Base-by-base conservation (phyloP, 2,797 vertebrate species). In the Syndactyla subalaris region DNA sequence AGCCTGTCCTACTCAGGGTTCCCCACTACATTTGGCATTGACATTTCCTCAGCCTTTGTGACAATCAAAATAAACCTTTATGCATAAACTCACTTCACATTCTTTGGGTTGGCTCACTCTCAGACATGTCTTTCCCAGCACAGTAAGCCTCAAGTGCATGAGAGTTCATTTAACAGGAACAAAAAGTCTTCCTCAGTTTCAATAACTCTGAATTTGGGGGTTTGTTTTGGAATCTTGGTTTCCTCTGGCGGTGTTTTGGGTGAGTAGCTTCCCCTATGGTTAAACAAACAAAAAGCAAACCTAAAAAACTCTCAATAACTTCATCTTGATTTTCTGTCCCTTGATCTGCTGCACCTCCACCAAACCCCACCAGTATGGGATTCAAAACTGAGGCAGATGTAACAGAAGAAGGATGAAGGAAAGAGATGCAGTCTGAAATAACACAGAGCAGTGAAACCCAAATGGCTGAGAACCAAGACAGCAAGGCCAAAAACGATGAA, bases 111-210 rank as follows among this genome's bases (percentile, higher is more conserved):
- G 23, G 14, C 57, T 80, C n/a, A 29, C 20, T 43, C 32, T 48
- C 48, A 67, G 39, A 26, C 14, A 14, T 0, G 0, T 39, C 32
- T 65, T 77, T 73, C 45, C 45, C 39, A 91, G 10, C 14, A 51
- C 2, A 1, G 0, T 11, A 59, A 77, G 10, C 16, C 6, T 58
- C 14, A 20, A 3, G 10, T 23, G 20, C 32, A 51, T 45, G 20
- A 63, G 26, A 49, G 36, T 48, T 51, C 19, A 30, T 38, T 55
- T 48, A 46, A 43, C 77, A 71, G 14, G 32, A 7, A 48, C 14
- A 55, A 79, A 76, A 73, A 36, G 3, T 14, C 9, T 65, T 77
- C 12, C 22, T 68, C 5, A 3, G 26, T 54, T 85, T 72, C n/a
- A 79, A 45, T 11, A 58, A 5, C 29, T 75, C 52, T 57, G 27